These are phyloP conservation scores for Drosophila kikkawai DNA, from an alignment of 1,140 invertebrate species.

Conservation along the genomic window DNA sequence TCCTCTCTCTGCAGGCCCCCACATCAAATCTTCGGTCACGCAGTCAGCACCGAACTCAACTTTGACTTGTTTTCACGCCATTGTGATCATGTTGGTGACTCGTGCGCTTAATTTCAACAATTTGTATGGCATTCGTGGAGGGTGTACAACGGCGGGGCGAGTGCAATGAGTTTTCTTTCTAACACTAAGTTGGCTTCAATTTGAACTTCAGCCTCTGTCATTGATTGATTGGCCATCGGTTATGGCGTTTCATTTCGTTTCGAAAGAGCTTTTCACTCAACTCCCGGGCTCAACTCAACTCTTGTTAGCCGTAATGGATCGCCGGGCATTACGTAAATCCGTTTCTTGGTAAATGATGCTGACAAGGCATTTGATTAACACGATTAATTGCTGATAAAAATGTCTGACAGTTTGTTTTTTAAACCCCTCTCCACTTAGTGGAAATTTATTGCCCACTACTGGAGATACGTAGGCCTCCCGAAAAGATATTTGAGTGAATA, in stretches of 20 bases:
- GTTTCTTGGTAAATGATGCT: conserved; percentile 78
- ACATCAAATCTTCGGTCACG: conserved; percentile 60
- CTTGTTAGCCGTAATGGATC: conserved; percentile 49
- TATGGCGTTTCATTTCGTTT: conserved; percentile 31
- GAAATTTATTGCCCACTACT: conserved; percentile 55
- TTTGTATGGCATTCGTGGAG: conserved; percentile 52
- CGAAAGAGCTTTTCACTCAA: conserved; percentile 68
- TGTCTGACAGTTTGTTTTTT: conserved; percentile 78
- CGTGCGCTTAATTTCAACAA: conserved; percentile 82
- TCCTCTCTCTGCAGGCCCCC: conserved; percentile 14
- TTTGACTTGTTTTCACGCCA: conserved; percentile 76
- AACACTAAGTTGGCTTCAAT: conserved; percentile 39
- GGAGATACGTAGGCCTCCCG: conserved; percentile 42
- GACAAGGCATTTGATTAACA: conserved; percentile 83
- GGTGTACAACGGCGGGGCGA: conserved; percentile 43
- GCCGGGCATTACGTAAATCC: conserved; percentile 66
- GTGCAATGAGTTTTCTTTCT: conserved; percentile 71
- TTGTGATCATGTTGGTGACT: conserved; percentile 74
- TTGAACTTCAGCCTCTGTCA: conserved; percentile 52
- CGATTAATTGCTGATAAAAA: conserved; percentile 83
- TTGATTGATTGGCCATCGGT: conserved; percentile 74
- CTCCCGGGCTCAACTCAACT: conserved; percentile 32
- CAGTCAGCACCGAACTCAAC: conserved; percentile 54
- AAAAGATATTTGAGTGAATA: conserved; percentile 5
- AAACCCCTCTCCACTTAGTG: not conserved